Evolutionary conservation across 2,797 vertebrate genomes (phyloP), one percentile per base, ranked within the genome.

Genomic region (Catharus ustulatus): DNA sequence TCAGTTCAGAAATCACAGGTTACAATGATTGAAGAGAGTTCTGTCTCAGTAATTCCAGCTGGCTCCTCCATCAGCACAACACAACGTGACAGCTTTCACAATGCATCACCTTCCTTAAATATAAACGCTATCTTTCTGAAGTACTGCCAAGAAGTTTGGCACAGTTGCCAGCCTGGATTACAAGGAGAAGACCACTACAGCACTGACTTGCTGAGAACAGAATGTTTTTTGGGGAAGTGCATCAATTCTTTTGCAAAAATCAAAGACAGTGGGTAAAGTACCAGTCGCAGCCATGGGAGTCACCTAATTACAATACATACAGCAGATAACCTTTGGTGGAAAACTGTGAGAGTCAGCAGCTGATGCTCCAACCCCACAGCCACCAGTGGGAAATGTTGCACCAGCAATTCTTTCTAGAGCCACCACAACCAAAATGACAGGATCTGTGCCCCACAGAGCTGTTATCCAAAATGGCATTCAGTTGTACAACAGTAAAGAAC

Each of bases 41-140:
- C 91, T 92, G 92, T 82, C 91, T 90, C 80, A 77, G 62, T 92
- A 86, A 95, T 93, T 95, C 71, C 66, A 95, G 68, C 13, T 75
- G 75, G 72, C 82, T 94, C 73, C 62, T 84, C 73, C 77, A 69
- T 95, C 90, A 92, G 36, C 32, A 73, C 89, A 96, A 96, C 68
- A 20, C 21, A 93, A 96, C 89, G 12, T 69, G 96, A 97, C 97
- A 97, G 96, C 94, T 94, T 97, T 97, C 97, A 96, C 95, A 96
- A 91, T 61, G 90, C 64, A 96, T 96, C 94, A 85, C 86, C 90
- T 92, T 59, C 49, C 84, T 87, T 49, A 76, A 87, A 73, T 15
- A 45, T 4, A 84, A 85, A 86, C 0, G 9, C 43, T 82, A 45
- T 78, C 83, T 91, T 92, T 93, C 72, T 87, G 94, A 93, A 94